These are phyloP conservation scores for Lathronympha strigana DNA, from an alignment of 2,888 invertebrate genomes.

Conservation along the genomic window DNA sequence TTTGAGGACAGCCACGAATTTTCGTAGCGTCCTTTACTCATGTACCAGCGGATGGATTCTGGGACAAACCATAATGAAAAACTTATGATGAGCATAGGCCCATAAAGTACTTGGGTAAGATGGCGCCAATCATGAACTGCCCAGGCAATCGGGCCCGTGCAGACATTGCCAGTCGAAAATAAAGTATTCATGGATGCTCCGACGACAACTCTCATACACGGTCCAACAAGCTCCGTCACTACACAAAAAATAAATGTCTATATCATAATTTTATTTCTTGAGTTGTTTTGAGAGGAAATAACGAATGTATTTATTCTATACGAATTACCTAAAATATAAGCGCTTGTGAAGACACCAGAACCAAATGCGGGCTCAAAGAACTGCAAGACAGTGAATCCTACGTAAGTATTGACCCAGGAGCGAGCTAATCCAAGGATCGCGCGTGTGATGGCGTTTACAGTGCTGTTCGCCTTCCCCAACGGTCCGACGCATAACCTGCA, in stretches of 20 bases:
- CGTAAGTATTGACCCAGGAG: conserved; percentile 84
- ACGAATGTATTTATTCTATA: too few species aligned
- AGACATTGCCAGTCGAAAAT: conserved; percentile 88
- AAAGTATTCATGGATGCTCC: conserved; percentile 87
- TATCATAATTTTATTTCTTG: too few species aligned
- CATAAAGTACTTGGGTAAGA: conserved; percentile 86
- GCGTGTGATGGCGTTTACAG: conserved; percentile 81
- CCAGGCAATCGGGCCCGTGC: conserved; percentile 88
- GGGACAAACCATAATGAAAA: conserved; percentile 87
- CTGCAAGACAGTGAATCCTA: conserved; percentile 86
- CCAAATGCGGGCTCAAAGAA: conserved; percentile 87
- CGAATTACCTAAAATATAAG: conserved; percentile 86
- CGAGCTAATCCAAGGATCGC: conserved; percentile 86
- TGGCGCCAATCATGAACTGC: conserved; percentile 87
- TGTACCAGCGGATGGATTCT: conserved; percentile 90
- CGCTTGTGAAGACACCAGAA: conserved; percentile 87
- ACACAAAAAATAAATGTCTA: conserved; percentile 39
- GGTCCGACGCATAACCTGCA: conserved; percentile 87
- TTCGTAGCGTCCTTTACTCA: conserved; percentile 87
- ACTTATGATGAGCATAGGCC: conserved; percentile 86
- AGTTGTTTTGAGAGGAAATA: too few species aligned
- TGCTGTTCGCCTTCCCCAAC: conserved; percentile 86
- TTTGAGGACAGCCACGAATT: conserved; percentile 85
- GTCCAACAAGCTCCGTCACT: conserved; percentile 91
- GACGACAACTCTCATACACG: conserved; percentile 86